A percentile compares a stretch with the other conserved stretches of the same genome.
Evolutionary conservation across 2,888 invertebrate species (phyloP).

Genomic region (Diaprepes abbreviatus): DNA sequence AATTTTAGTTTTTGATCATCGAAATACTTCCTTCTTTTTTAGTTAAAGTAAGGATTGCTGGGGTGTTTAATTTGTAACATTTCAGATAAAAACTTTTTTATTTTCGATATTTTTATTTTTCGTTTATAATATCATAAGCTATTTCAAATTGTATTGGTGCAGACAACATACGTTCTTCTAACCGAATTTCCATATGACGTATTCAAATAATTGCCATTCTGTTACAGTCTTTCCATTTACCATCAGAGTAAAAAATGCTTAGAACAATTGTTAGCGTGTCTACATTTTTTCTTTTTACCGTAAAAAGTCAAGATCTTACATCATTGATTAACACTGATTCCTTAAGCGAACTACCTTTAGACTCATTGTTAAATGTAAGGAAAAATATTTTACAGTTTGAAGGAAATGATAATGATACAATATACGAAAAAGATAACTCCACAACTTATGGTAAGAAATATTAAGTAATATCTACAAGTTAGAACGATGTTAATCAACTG

Average conservation of each 20-base stretch:
- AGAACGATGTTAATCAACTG: no score
- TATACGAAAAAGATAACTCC: slow-evolving; percentile 13
- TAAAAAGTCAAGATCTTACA: slow-evolving; percentile 54
- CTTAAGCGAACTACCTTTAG: slow-evolving; percentile 78
- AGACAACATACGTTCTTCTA: neutral
- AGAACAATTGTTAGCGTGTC: neutral
- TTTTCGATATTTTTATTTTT: no score
- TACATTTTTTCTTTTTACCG: neutral
- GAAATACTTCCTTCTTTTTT: no score
- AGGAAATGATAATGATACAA: slow-evolving; percentile 18
- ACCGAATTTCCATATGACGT: slow-evolving; percentile 18
- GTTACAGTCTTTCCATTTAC: neutral
- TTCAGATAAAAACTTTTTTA: no score
- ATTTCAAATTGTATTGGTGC: slow-evolving; percentile 20
- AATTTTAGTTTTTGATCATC: no score
- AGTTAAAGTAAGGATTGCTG: no score
- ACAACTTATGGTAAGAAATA: slow-evolving; percentile 9
- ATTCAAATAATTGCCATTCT: neutral
- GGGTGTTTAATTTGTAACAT: no score
- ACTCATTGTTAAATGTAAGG: slow-evolving; percentile 77
- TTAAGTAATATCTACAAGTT: no score
- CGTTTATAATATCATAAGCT: no score
- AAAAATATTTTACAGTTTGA: slow-evolving; percentile 62
- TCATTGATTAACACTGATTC: slow-evolving; percentile 66
- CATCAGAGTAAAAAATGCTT: slow-evolving; percentile 3